Base-by-base conservation (phyloP, 2,888 invertebrate genomes). In the Caradrina kadenii region DNA sequence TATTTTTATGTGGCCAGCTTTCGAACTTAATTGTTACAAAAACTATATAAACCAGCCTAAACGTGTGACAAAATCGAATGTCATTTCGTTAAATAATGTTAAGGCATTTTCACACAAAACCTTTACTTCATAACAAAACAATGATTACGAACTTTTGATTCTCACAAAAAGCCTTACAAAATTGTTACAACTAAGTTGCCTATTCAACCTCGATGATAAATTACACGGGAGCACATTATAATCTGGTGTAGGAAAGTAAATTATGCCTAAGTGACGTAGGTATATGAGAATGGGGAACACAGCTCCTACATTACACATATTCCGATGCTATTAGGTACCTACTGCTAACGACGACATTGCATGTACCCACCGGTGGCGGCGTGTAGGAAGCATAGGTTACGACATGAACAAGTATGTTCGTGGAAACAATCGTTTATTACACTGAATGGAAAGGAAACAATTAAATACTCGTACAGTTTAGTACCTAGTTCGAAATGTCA, bases 261-360 rank as follows among this genome's bases (percentile, higher is more conserved):
- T 80, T 66, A 77, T 39, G 19, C 4, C 59, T 68, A 71, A 77
- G 63, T 80, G 68, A 71, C 61, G 66, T 70, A 63, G 63, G 55
- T 61, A 50, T 42, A 56, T 61, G 35, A 63, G 17, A 26, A 63
- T 55, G 13, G 35, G 31, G 10, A 62, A 71, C n/a, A 58, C 21
- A 61, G 55, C 49, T 45, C 42, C 58, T 69, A 63, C 42, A 67
- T 76, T 74, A 65, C 63, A 19, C 39, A 35, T 17, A 54, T 45
- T 69, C 64, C 55, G 66, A 60, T 62, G 52, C 55, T 45, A 11
- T 31, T 35, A 42, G 13, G 13, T 42, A 45, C 45, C 45, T 17
- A 19, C 21, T 63, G 69, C 58, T 83, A 82, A 83, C 70, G 84
- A 79, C 53, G 31, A 53, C 54, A 82, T 83, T 71, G 83, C 83